A percentile compares a stretch with the other conserved stretches of the same genome.
These are phyloP conservation scores for Rhyacichthys aspro DNA, from an alignment of 2,797 vertebrate species.

Conservation along the genomic window DNA sequence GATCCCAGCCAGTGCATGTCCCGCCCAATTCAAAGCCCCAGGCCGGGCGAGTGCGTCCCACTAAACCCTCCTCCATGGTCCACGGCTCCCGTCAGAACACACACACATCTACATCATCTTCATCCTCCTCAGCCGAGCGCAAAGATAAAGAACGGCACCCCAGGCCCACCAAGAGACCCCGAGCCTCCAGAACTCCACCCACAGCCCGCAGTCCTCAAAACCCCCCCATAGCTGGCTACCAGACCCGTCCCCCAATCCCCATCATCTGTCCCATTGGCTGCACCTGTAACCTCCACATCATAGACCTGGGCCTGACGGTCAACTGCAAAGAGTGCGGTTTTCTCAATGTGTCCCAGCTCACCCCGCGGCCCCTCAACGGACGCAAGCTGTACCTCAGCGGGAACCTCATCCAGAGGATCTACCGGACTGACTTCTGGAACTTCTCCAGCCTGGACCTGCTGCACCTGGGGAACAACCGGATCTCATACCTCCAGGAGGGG, in stretches of 20 bases:
- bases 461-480: conserved; percentile 96
- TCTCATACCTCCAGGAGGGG: conserved; percentile 93
- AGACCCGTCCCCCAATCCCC: conserved; percentile 81
- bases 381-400: conserved; percentile 95
- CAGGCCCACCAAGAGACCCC: conserved; percentile 81
- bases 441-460: conserved; percentile 95
- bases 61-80: conserved; percentile 89
- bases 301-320: conserved; percentile 91
- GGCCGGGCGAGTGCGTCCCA: conserved; percentile 73
- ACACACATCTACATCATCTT: conserved; percentile 82
- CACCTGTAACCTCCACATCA: conserved; percentile 92
- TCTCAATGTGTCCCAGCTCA: conserved; percentile 92
- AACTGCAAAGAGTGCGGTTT: conserved; percentile 96
- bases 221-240: conserved; percentile 82
- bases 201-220: conserved; percentile 88
- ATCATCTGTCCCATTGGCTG: conserved; percentile 91
- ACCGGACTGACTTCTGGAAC: conserved; percentile 95
- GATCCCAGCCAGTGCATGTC: conserved; percentile 66
- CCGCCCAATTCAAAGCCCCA: conserved; percentile 69
- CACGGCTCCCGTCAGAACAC: conserved; percentile 92
- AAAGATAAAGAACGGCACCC: conserved; percentile 83
- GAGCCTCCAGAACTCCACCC: conserved; percentile 86
- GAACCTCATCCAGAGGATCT: conserved; percentile 94
- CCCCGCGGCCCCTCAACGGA: conserved; percentile 89
- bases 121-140: conserved; percentile 86